Conservation (phyloP, 2,888 invertebrate genomes). For the Anaspis maculata region DNA sequence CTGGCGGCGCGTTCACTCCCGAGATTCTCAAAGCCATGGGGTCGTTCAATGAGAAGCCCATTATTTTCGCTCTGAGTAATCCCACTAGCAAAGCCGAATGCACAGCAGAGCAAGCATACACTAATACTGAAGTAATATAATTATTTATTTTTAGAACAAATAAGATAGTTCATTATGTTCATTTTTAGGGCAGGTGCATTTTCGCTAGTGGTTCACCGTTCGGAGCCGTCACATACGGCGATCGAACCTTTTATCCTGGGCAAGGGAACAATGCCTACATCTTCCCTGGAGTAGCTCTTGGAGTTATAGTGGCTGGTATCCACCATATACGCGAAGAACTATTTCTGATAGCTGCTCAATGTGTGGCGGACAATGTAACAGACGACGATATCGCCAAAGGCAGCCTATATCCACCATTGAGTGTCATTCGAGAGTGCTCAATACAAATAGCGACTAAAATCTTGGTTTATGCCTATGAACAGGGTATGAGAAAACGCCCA, state of each 20-base stretch:
- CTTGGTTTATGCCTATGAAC: constrained; percentile 81
- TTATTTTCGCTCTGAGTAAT: constrained; percentile 96
- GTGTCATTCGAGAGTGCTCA: constrained; percentile 78
- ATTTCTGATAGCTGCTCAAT: constrained; percentile 91
- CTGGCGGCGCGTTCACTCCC: constrained; percentile 83
- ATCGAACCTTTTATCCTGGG: constrained; percentile 78
- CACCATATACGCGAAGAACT: constrained; percentile 90
- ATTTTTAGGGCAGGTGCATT: constrained; percentile 75
- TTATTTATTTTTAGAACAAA: background rate
- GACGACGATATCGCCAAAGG: constrained; percentile 75
- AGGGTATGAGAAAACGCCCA: constrained; percentile 49
- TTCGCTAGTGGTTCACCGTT: constrained; percentile 97
- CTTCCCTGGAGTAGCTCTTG: constrained; percentile 93
- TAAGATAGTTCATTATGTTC: constrained; percentile 4
- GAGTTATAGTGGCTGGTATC: constrained; percentile 84
- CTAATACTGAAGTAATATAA: constrained; percentile 68
- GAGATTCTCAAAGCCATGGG: constrained; percentile 83
- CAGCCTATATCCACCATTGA: constrained; percentile 86
- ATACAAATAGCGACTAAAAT: constrained; percentile 81
- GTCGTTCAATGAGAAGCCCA: constrained; percentile 74
- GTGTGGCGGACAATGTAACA: constrained; percentile 75
- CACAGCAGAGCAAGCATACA: constrained; percentile 91
- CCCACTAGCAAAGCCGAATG: constrained; percentile 98
- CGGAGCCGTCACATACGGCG: constrained; percentile 70
- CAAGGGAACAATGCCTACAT: constrained; percentile 98